Base-by-base conservation (phyloP, 2,888 invertebrate species). In the Graphium colonna region DNA sequence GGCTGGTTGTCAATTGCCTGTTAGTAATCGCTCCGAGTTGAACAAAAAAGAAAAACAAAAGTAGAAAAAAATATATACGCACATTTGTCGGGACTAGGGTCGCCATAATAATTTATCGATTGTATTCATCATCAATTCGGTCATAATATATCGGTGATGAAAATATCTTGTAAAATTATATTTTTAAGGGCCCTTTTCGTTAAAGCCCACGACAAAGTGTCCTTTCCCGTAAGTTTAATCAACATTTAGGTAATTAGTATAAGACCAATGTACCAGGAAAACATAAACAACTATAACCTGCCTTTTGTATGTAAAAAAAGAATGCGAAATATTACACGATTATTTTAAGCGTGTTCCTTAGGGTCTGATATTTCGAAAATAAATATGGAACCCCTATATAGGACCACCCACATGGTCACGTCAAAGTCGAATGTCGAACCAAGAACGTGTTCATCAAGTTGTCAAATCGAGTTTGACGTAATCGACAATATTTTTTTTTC, bases 401-500 rank as follows among this genome's bases (percentile, higher is more conserved):
- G 67, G 88, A 87, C 88, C 88, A 88, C 88, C 88, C 88, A 86
- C 81, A 75, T 62, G 64, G 83, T 71, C 76, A 75, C 73, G 79
- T 84, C 83, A 82, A 82, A 79, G 78, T 77, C 75, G 67, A 79
- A 79, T 71, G 75, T 82, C 77, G 79, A 77, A 75, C 71, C 65
- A 67, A 62, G 75, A 79, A 77, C 84, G 82, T 87, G 87, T 86
- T 87, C 88, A 86, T 87, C 87, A 84, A 85, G 75, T 82, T 87
- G 86, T 86, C 87, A 86, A 87, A 88, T 87, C 77, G 79, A 76
- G 72, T 86, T 84, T 83, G 88, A 88, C 88, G 80, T 86, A 85
- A 86, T 86, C 82, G 79, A 77, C 77, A 81, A 79, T 73, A 73
- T 81, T 79, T 79, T 79, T 75, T 80, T 77, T 77, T 78, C 79